These are phyloP conservation scores for Tyrophagus putrescentiae DNA, from an alignment of 1,140 invertebrate genomes.

Conservation along the genomic window DNA sequence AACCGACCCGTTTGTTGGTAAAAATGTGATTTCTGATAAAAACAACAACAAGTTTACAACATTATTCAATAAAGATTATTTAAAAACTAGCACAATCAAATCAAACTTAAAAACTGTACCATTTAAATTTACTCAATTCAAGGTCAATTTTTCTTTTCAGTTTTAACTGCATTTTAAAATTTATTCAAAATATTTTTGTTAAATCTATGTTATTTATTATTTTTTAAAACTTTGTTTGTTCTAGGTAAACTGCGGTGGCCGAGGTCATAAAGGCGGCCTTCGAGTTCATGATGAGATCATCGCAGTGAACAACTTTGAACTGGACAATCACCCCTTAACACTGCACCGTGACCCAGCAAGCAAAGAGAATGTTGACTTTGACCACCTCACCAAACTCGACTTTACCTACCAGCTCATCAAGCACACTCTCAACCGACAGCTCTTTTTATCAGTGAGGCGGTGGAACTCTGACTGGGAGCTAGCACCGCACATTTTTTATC, in stretches of 20 bases:
- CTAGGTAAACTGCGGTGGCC: slow-evolving; percentile 23
- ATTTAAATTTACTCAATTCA: background rate
- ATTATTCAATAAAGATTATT: background rate
- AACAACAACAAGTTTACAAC: no score
- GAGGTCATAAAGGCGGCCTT: slow-evolving; percentile 20
- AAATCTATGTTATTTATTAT: background rate
- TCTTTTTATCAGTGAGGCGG: slow-evolving; percentile 20
- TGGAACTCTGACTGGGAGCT: slow-evolving; percentile 19
- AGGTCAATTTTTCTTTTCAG: background rate
- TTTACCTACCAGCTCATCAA: slow-evolving; percentile 26
- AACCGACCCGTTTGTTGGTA: no score
- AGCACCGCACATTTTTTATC: slow-evolving; percentile 14
- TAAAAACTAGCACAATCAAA: background rate
- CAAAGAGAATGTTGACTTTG: background rate
- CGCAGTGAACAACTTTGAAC: slow-evolving; percentile 24
- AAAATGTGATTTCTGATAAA: no score
- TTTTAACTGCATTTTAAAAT: background rate
- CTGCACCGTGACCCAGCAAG: background rate
- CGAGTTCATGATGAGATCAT: slow-evolving; percentile 23
- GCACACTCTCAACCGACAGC: slow-evolving; percentile 22
- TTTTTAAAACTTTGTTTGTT: no score
- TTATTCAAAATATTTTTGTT: background rate
- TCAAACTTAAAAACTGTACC: background rate
- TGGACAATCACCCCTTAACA: slow-evolving; percentile 24
- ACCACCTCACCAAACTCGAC: slow-evolving; percentile 23